Percentiles rank a stretch among this genome's conserved stretches.
Conservation (phyloP, 2,797 vertebrate genomes). For the Sciaenops ocellatus region DNA sequence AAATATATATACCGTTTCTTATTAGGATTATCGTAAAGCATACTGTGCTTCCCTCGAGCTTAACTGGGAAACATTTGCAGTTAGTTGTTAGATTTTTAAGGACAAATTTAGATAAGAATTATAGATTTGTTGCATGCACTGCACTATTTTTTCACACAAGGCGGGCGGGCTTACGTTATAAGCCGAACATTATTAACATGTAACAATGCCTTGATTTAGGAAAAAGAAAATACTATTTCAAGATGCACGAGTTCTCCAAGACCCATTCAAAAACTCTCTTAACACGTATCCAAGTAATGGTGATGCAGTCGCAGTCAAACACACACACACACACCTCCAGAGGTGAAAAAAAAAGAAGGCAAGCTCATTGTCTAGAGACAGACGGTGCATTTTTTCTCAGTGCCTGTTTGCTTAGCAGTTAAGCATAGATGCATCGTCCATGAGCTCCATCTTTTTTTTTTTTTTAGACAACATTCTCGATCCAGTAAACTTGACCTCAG, state of each 20-base stretch:
- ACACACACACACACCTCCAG: slow-evolving; percentile 53
- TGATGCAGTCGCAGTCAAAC: slow-evolving; percentile 59
- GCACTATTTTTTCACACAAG: slow-evolving; percentile 50
- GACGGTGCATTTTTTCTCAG: slow-evolving; percentile 91
- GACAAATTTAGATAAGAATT: slow-evolving; percentile 54
- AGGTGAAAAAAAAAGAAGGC: slow-evolving; percentile 52
- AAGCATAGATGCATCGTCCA: slow-evolving; percentile 90
- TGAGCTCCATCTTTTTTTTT: slow-evolving; percentile 85
- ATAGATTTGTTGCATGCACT: slow-evolving; percentile 43
- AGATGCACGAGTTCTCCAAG: slow-evolving; percentile 52
- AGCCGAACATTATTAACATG: slow-evolving; percentile 45
- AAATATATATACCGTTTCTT: slow-evolving; percentile 56
- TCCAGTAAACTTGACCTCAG: slow-evolving; percentile 91
- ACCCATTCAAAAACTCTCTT: slow-evolving; percentile 48
- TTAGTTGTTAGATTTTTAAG: slow-evolving; percentile 42
- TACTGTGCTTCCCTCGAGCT: slow-evolving; percentile 43
- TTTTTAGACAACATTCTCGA: slow-evolving; percentile 92
- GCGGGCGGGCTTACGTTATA: slow-evolving; percentile 14
- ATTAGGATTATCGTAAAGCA: slow-evolving; percentile 63
- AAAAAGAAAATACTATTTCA: slow-evolving; percentile 62
- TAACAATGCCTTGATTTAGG: slow-evolving; percentile 69
- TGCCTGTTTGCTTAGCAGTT: slow-evolving; percentile 92
- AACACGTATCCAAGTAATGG: slow-evolving; percentile 55
- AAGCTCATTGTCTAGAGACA: slow-evolving; percentile 89
- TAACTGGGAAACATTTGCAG: slow-evolving; percentile 51